Percentiles rank a stretch among this genome's conserved stretches.
phyloP scores from a whole-genome alignment of 2,888 invertebrate genomes.

The Rhagonycha lutea region DNA sequence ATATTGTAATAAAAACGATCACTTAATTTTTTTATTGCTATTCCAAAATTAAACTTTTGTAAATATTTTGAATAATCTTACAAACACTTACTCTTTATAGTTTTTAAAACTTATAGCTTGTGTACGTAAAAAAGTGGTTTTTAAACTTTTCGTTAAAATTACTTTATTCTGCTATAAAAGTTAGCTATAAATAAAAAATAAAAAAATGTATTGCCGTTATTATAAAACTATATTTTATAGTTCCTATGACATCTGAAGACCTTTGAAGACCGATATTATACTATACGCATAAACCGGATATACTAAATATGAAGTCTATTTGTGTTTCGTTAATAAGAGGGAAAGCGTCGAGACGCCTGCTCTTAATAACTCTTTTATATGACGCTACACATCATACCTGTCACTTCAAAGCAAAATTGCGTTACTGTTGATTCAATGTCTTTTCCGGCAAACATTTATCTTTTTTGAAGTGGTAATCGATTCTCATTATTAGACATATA shows the following conservation, averaged over 20 bases:
- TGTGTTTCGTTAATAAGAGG: slow-evolving; percentile 39
- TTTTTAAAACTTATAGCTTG: neutral
- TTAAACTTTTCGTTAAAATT: neutral
- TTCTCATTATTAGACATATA: slow-evolving; percentile 9
- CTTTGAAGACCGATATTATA: neutral
- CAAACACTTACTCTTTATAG: neutral
- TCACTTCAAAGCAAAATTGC: slow-evolving; percentile 32
- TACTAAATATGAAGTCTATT: slow-evolving; percentile 38
- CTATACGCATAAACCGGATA: slow-evolving; percentile 32
- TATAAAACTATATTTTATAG: neutral
- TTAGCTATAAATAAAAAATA: neutral
- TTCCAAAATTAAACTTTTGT: neutral
- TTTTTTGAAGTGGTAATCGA: slow-evolving; percentile 18
- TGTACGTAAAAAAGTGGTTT: neutral
- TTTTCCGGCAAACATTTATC: slow-evolving; percentile 21
- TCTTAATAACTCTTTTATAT: slow-evolving; percentile 38
- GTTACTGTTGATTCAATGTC: slow-evolving; percentile 16
- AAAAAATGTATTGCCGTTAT: neutral
- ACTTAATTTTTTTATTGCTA: neutral
- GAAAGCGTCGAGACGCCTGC: slow-evolving; percentile 37
- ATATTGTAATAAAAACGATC: neutral
- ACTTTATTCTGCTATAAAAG: neutral
- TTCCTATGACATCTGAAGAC: neutral
- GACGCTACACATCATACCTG: slow-evolving; percentile 37
- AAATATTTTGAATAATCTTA: neutral